phyloP scores from a whole-genome alignment of 2,113 vertebrate species.

The Labeo catla region DNA sequence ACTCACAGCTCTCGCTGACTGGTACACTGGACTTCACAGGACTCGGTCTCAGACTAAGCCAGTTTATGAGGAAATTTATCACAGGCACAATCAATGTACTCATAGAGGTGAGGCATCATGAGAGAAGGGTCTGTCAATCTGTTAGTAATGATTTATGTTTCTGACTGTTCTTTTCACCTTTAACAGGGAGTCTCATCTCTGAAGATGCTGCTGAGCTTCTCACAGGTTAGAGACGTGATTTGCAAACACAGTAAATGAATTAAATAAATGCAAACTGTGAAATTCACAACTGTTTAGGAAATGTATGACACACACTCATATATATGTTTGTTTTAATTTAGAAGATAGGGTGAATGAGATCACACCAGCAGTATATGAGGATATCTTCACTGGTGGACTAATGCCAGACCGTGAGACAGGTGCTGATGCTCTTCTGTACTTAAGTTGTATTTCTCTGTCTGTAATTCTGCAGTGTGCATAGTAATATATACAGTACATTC shows the following conservation, averaged over 20 bases:
- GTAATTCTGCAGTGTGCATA: too few species aligned
- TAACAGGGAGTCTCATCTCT: not conserved
- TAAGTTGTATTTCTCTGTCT: too few species aligned
- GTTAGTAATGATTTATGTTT: too few species aligned
- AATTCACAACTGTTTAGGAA: too few species aligned
- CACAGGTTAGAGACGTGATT: not conserved
- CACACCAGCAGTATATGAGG: not conserved
- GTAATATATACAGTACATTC: too few species aligned
- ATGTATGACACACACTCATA: too few species aligned
- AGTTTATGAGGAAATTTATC: not conserved
- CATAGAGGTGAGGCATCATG: not conserved
- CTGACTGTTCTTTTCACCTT: not conserved
- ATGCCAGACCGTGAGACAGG: not conserved
- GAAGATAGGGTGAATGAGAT: not conserved
- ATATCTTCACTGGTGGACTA: not conserved
- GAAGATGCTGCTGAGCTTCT: not conserved
- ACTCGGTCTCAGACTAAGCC: not conserved
- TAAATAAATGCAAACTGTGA: not conserved
- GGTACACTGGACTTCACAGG: not conserved
- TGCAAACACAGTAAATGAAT: not conserved
- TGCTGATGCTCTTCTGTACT: not conserved
- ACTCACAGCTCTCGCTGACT: too few species aligned
- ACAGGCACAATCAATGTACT: not conserved
- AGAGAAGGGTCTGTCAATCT: too few species aligned
- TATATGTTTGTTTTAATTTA: too few species aligned